These are phyloP conservation scores for Orchesellides sinensis DNA, from an alignment of 2,888 invertebrate genomes.

Conservation along the genomic window DNA sequence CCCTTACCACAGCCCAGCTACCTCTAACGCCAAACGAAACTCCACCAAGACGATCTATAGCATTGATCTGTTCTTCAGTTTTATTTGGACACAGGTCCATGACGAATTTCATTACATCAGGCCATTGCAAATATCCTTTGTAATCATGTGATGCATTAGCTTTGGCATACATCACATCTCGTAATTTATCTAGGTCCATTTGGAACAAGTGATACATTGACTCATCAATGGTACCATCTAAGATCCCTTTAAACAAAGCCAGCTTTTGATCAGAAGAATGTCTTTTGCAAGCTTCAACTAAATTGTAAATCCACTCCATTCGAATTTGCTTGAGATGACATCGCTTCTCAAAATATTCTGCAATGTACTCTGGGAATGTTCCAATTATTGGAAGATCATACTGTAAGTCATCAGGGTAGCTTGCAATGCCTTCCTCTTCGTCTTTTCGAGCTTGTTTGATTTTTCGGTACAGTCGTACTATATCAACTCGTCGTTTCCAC, in stretches of 20 bases:
- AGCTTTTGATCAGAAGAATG: background rate
- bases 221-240: slow-evolving; percentile 37
- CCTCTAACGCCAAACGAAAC: slow-evolving; percentile 34
- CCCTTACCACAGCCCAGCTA: slow-evolving; percentile 46
- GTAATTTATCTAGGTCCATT: slow-evolving; percentile 36
- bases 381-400: slow-evolving; percentile 33
- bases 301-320: slow-evolving; percentile 46
- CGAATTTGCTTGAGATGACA: slow-evolving; percentile 37
- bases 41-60: slow-evolving; percentile 16
- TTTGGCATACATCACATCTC: slow-evolving; percentile 27
- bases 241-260: slow-evolving; percentile 24
- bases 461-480: background rate
- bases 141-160: slow-evolving; percentile 23
- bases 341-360: slow-evolving; percentile 29
- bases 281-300: slow-evolving; percentile 29
- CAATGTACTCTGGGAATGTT: slow-evolving; percentile 25
- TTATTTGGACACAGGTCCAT: slow-evolving; percentile 30
- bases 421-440: slow-evolving; percentile 37
- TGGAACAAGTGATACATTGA: slow-evolving; percentile 47
- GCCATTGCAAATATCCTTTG: slow-evolving; percentile 46
- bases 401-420: slow-evolving; percentile 41
- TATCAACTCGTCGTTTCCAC: slow-evolving; percentile 31
- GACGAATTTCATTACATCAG: slow-evolving; percentile 23
- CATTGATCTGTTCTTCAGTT: slow-evolving; percentile 26
- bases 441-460: slow-evolving; percentile 46